Evolutionary conservation across 1,140 invertebrate genomes (phyloP).

Genomic region (Drosophila ficusphila): DNA sequence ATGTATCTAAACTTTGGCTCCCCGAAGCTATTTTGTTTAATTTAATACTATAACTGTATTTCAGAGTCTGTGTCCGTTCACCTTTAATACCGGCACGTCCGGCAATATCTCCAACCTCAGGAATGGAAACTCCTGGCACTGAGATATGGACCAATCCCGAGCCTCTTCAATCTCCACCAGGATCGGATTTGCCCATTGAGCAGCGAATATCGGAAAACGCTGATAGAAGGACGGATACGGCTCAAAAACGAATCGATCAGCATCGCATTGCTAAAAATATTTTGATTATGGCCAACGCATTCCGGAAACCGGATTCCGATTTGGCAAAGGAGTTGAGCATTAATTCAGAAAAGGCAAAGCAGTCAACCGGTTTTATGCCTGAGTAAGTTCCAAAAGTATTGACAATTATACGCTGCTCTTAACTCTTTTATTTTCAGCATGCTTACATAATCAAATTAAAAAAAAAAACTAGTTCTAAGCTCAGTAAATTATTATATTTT

Average conservation of each 20-base stretch:
- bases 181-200: conserved; percentile 40
- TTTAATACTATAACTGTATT: neutral
- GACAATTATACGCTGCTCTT: neutral
- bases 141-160: conserved; percentile 90
- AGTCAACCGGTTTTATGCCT: conserved; percentile 52
- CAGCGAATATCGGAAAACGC: conserved; percentile 75
- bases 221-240: conserved; percentile 68
- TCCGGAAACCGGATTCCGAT: conserved; percentile 48
- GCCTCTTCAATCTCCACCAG: conserved; percentile 15
- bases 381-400: conserved; percentile 46
- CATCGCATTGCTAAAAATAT: conserved; percentile 77
- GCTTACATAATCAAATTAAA: conserved; percentile 51
- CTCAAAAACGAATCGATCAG: conserved; percentile 71
- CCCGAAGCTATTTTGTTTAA: neutral
- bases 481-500: conserved; percentile 53
- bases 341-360: conserved; percentile 13
- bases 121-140: conserved; percentile 84
- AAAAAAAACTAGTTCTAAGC: neutral
- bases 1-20: no score
- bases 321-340: conserved; percentile 9
- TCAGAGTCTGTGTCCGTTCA: conserved; percentile 90
- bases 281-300: conserved; percentile 74
- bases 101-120: conserved; percentile 87
- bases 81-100: conserved; percentile 91
- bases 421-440: conserved; percentile 36